Evolutionary conservation across 2,888 invertebrate species (phyloP).

Genomic region (Patella depressa): DNA sequence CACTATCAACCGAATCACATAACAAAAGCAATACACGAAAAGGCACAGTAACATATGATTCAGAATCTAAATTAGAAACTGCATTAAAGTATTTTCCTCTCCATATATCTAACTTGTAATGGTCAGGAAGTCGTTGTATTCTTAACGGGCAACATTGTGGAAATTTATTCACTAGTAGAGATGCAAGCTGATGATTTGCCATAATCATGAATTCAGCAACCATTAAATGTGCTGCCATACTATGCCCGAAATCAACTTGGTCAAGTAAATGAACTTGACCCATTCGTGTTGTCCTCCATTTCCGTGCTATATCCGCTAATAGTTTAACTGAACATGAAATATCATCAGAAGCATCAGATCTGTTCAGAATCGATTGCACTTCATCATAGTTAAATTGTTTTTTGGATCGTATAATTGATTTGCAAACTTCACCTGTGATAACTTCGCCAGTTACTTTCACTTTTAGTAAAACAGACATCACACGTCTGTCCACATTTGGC

Average conservation of each 20-base stretch:
- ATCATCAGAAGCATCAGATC: constrained; percentile 6
- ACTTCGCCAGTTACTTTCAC: constrained; percentile 36
- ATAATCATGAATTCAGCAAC: constrained; percentile 62
- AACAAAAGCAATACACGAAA: constrained; percentile 20
- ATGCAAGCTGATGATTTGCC: constrained; percentile 57
- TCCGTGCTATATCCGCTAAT: constrained; percentile 51
- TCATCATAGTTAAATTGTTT: constrained; percentile 43
- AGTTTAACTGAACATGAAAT: constrained; percentile 18
- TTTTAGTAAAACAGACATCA: constrained; percentile 48
- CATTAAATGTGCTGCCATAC: constrained; percentile 51
- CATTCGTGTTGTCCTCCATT: constrained; percentile 54
- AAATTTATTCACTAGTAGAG: constrained; percentile 46
- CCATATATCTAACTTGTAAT: constrained; percentile 50
- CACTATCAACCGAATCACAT: constrained; percentile 38
- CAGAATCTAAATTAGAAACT: constrained; percentile 56
- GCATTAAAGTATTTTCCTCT: constrained; percentile 50
- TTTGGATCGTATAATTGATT: constrained; percentile 39
- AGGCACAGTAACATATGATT: no score
- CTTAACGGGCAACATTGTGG: constrained; percentile 54
- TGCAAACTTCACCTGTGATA: constrained; percentile 21
- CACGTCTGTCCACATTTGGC: constrained; percentile 39
- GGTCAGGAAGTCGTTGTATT: constrained; percentile 49
- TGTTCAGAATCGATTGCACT: constrained; percentile 42
- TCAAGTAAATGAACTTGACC: constrained; percentile 57
- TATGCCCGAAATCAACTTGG: constrained; percentile 40